Evolutionary conservation across 2,888 invertebrate genomes (phyloP), one percentile per base, ranked within the genome.

Genomic region (Spisula subtruncata): DNA sequence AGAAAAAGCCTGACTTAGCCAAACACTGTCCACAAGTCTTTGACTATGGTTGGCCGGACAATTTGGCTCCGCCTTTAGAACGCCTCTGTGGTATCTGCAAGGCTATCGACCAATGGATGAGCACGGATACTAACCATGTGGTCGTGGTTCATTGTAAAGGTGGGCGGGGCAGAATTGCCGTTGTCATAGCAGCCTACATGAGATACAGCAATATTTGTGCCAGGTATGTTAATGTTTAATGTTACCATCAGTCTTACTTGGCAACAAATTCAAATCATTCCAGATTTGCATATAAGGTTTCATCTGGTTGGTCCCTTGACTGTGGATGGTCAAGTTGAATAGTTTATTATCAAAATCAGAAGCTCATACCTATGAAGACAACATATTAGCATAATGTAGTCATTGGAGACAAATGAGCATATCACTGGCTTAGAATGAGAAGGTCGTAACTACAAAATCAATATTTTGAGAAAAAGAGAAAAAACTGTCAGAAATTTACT

Each of bases 151-250:
- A 99, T 96, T 98, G 98, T 94, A 98, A 98, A 98, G 98, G 98
- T 75, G 98, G 98, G 96, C 98, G 98, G 95, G 98, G 98, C 95
- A 97, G 99, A 88, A 97, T 98, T 54, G 99, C 98, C 81, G 98
- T 98, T 85, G 98, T 99, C 93, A 98, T 99, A 91, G 98, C 98
- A 35, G 98, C 99, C 20, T 99, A 98, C 97, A 98, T 99, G 98
- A 98, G 99, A 97, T 99, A 99, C 97, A 98, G 98, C 93, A 98
- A 98, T 96, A 99, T 99, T 95, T 99, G 99, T 97, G 98, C 98
- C 86, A 97, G 96, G 96, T 96, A 88, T 86, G 94, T 71, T 12
- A 29, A 32, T 32, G 29, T 41, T n/a, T 6, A 56, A 20, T 56
- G 56, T 16, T 20, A 56, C 56, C 56, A 16, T 1, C 18, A 6